These are phyloP conservation scores for Pherbina coryleti DNA, from an alignment of 2,888 invertebrate species.

Conservation along the genomic window DNA sequence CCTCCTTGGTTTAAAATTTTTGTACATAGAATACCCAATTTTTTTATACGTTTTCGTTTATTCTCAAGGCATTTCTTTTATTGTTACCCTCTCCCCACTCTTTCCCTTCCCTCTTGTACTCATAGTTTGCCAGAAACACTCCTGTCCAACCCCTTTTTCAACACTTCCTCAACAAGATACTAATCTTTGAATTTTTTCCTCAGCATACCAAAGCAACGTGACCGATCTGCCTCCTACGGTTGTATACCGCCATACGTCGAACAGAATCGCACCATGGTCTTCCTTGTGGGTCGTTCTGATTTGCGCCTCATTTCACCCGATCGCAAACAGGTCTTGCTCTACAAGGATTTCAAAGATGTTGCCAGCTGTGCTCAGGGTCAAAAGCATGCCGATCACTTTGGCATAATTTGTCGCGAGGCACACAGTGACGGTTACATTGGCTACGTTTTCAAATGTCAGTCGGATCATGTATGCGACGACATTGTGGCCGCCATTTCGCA, in stretches of 20 bases:
- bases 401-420: constrained; percentile 90
- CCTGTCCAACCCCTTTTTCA: too few relatives aligned
- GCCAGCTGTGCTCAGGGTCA: constrained; percentile 89
- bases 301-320: constrained; percentile 93
- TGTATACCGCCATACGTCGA: constrained; percentile 74
- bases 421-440: constrained; percentile 79
- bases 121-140: not conserved
- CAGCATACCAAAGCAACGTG: constrained; percentile 69
- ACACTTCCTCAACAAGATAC: too few relatives aligned
- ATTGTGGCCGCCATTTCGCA: constrained; percentile 76
- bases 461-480: constrained; percentile 84
- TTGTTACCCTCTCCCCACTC: too few relatives aligned
- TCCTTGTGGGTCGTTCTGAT: constrained; percentile 88
- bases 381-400: constrained; percentile 88
- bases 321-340: constrained; percentile 88
- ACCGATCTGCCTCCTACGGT: constrained; percentile 76
- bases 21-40: not conserved
- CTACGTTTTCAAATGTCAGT: constrained; percentile 91
- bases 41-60: not conserved
- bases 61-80: not conserved
- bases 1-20: not conserved
- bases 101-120: not conserved
- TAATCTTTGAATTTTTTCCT: constrained; percentile 34
- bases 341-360: constrained; percentile 89
- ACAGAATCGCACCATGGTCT: constrained; percentile 93